Conservation (phyloP, 2,113 vertebrate genomes). For the Elanus axillaris region DNA sequence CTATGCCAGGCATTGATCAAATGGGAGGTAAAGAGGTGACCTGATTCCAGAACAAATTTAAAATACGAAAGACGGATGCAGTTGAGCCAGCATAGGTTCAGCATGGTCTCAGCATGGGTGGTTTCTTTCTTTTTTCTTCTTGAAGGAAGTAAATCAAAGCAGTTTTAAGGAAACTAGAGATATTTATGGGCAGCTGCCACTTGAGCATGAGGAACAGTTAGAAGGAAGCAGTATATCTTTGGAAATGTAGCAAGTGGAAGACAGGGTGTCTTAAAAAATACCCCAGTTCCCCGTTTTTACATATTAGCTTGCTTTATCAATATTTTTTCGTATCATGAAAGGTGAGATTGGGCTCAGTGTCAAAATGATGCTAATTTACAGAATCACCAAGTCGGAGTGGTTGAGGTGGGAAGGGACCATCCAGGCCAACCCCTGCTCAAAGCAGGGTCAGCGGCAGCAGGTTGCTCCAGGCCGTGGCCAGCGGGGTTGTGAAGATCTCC, state of each 20-base stretch:
- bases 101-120: not conserved
- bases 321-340: not conserved
- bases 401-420: not conserved
- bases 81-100: not conserved
- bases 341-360: not conserved
- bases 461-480: not conserved
- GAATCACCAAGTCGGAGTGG: not conserved
- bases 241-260: not conserved
- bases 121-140: constrained; percentile 1
- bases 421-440: not conserved
- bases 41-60: not conserved
- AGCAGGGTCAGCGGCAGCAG: not conserved
- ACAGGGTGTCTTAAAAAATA: not conserved
- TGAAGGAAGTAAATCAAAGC: constrained; percentile 22
- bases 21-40: not conserved
- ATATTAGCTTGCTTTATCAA: not conserved
- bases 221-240: constrained; percentile 8
- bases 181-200: constrained; percentile 16
- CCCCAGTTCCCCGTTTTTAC: not conserved
- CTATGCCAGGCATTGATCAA: not conserved
- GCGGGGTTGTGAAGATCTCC: not conserved
- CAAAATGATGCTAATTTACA: not conserved
- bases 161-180: not conserved
- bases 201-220: not conserved
- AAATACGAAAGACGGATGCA: not conserved